Evolutionary conservation across 2,888 invertebrate genomes (phyloP).

Genomic region (Kuschelorhynchus macadamiae): DNA sequence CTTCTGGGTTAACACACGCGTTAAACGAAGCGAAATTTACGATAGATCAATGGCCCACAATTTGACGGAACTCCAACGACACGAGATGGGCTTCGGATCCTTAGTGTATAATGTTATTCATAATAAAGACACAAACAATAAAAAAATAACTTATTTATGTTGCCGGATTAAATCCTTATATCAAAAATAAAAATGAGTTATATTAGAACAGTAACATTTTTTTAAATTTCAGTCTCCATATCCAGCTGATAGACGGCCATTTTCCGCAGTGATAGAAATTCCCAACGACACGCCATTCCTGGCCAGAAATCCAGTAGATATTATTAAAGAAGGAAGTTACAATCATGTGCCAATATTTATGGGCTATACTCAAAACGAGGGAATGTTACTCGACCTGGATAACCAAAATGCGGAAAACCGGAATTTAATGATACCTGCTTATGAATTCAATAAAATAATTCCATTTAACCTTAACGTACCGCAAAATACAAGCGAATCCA

Average conservation of each 20-base stretch:
- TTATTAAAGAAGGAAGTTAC: conserved; percentile 59
- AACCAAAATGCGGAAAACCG: not conserved
- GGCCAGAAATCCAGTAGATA: conserved; percentile 57
- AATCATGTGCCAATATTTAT: conserved; percentile 64
- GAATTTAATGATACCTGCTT: not conserved
- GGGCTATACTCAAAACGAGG: conserved; percentile 63
- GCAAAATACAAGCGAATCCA: conserved; percentile 52
- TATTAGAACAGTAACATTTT: too few species aligned
- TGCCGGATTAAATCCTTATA: too few species aligned
- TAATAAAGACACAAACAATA: too few species aligned
- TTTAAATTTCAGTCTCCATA: conserved; percentile 28
- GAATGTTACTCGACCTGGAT: conserved; percentile 58
- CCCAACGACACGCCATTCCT: conserved; percentile 56
- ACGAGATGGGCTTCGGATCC: too few species aligned
- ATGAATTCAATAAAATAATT: conserved; percentile 50
- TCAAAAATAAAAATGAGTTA: too few species aligned
- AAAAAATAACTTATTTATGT: too few species aligned
- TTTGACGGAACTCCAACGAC: too few species aligned
- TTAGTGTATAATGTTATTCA: too few species aligned
- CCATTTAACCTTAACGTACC: conserved; percentile 53
- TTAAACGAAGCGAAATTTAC: too few species aligned
- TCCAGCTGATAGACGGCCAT: conserved; percentile 42
- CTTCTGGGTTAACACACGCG: too few species aligned
- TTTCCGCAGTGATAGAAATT: conserved; percentile 54
- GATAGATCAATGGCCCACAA: too few species aligned